These are phyloP conservation scores for Castor canadensis DNA, from an alignment of 2,113 vertebrate genomes.

Conservation along the genomic window DNA sequence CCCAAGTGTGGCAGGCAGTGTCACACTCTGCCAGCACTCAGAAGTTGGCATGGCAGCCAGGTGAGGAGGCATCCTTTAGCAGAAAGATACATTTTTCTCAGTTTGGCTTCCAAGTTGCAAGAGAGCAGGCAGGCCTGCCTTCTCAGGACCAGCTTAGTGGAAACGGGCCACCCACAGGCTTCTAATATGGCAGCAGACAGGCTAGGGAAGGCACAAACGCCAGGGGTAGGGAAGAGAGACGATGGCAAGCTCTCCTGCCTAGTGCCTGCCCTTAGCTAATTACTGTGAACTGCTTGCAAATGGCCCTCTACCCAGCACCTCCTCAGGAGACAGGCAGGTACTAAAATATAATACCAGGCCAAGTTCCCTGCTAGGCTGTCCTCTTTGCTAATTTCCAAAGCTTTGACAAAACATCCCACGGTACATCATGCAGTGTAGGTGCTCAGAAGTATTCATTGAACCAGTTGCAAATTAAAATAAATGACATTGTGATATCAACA, in stretches of 20 bases:
- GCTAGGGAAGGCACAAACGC: background rate
- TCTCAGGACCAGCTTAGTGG: background rate
- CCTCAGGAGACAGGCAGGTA: background rate
- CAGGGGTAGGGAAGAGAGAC: background rate
- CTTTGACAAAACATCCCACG: background rate
- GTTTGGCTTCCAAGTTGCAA: background rate
- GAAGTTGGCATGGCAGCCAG: background rate
- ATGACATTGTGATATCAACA: fast-evolving
- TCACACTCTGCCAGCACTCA: background rate
- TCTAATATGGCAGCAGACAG: background rate
- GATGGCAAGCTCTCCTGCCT: background rate
- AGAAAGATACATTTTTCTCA: background rate
- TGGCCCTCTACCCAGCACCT: background rate
- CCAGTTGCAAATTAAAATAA: background rate
- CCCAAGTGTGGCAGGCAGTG: background rate
- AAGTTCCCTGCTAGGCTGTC: background rate
- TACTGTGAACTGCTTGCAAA: background rate
- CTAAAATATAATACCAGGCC: background rate
- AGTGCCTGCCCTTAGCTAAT: background rate
- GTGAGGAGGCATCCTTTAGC: background rate
- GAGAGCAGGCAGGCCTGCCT: background rate
- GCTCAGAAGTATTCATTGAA: background rate
- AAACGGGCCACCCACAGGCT: background rate
- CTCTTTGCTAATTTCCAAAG: background rate
- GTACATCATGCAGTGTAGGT: background rate